Conservation (phyloP, 30 jellyfish, hydroid and myxozoan species). For the Aurelia sp. region DNA sequence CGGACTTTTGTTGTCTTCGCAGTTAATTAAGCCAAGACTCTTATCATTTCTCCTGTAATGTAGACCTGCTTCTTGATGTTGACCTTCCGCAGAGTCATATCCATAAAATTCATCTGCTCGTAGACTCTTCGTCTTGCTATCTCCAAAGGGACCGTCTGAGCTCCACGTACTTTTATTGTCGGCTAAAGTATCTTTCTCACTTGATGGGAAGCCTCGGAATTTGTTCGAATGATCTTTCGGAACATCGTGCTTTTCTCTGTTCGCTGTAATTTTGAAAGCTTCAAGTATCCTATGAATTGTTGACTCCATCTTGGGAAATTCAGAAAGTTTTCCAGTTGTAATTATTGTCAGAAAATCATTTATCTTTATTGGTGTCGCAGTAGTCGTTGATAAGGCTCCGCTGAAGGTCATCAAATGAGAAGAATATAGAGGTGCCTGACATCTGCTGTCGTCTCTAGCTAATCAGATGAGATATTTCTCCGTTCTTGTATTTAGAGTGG, state of each 20-base stretch:
- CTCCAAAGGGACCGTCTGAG: too few species aligned
- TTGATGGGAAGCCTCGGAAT: too few species aligned
- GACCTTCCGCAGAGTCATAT: background rate
- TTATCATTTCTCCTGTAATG: background rate
- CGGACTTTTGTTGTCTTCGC: background rate
- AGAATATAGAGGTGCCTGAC: too few species aligned
- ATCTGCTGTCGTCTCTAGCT: too few species aligned
- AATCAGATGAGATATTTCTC: too few species aligned
- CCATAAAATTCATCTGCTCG: background rate
- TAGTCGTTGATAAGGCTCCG: too few species aligned
- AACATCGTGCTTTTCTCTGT: background rate
- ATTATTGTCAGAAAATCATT: too few species aligned
- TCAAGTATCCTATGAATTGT: slow-evolving; percentile 28
- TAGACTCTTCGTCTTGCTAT: too few species aligned
- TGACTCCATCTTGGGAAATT: slow-evolving; percentile 18
- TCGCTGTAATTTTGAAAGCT: slow-evolving; percentile 6
- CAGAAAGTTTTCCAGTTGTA: background rate
- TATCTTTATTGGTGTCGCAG: too few species aligned
- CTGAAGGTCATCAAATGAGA: too few species aligned
- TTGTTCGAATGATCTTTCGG: background rate
- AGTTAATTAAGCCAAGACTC: background rate
- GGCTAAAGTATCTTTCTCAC: too few species aligned
- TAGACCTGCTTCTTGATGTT: background rate
- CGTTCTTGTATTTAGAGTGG: slow-evolving; percentile 18
- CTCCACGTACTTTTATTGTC: too few species aligned